phyloP scores from a whole-genome alignment of 2,113 vertebrate genomes.

The Rhizomys pruinosus region DNA sequence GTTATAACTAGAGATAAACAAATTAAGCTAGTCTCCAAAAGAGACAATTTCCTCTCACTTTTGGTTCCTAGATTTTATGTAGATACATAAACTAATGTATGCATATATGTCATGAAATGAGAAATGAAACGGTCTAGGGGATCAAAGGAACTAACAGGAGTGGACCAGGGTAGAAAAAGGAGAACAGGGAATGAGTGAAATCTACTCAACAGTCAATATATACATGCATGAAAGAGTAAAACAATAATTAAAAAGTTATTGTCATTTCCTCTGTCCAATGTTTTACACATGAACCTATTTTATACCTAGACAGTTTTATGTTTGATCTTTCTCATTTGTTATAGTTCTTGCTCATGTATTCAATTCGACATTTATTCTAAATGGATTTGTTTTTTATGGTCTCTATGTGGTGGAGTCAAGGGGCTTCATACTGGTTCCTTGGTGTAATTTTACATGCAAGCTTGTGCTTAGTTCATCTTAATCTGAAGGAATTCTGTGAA shows the following conservation, averaged over 20 bases:
- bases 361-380: background rate
- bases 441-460: background rate
- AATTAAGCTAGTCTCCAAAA: background rate
- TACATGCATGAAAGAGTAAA: background rate
- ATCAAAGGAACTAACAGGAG: background rate
- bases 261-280: background rate
- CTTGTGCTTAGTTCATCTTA: background rate
- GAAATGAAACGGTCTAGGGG: background rate
- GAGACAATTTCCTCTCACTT: background rate
- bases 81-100: background rate
- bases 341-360: background rate
- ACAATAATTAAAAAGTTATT: background rate
- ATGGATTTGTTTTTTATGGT: background rate
- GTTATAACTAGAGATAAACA: background rate
- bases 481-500: background rate
- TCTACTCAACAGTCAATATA: background rate
- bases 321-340: background rate
- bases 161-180: background rate
- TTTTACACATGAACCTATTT: background rate
- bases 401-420: background rate
- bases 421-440: background rate
- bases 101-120: background rate
- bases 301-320: background rate
- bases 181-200: background rate
- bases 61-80: background rate